Conservation (phyloP, 1,140 invertebrate species). For the Eueides isabella region DNA sequence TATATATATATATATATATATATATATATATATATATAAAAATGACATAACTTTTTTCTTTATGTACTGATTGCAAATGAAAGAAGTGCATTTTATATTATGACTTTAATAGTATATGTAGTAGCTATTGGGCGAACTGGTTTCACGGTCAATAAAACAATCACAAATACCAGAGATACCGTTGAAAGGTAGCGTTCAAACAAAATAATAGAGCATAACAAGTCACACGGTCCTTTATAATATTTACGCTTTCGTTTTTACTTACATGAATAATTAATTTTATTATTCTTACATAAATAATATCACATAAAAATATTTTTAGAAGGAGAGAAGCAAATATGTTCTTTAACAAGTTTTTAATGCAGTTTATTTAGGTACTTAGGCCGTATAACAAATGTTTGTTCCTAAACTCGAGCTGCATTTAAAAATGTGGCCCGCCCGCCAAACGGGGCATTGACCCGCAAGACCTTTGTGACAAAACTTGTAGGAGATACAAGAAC, state of each 20-base stretch:
- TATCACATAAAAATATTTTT: neutral
- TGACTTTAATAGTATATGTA: neutral
- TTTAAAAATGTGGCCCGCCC: conserved; percentile 68
- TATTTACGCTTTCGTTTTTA: conserved; percentile 3
- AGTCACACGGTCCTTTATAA: conserved; percentile 13
- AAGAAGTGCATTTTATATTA: neutral
- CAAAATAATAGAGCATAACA: conserved; percentile 13
- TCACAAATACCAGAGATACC: conserved; percentile 21
- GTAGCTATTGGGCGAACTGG: conserved; percentile 23
- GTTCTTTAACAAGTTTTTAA: neutral
- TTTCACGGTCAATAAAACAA: conserved; percentile 32
- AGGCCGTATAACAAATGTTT: conserved; percentile 35
- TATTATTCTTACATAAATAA: neutral
- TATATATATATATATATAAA: no score
- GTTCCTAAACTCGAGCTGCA: conserved; percentile 48
- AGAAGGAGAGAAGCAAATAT: neutral
- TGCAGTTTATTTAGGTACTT: neutral
- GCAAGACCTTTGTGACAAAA: conserved; percentile 73
- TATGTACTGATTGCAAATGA: neutral
- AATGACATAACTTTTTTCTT: neutral
- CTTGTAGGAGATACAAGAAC: conserved; percentile 58
- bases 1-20: no score
- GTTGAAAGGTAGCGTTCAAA: conserved; percentile 20
- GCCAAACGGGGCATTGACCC: conserved; percentile 69
- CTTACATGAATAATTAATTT: neutral